Evolutionary conservation across 2,113 vertebrate genomes (phyloP).

Genomic region (Synchiropus splendidus): DNA sequence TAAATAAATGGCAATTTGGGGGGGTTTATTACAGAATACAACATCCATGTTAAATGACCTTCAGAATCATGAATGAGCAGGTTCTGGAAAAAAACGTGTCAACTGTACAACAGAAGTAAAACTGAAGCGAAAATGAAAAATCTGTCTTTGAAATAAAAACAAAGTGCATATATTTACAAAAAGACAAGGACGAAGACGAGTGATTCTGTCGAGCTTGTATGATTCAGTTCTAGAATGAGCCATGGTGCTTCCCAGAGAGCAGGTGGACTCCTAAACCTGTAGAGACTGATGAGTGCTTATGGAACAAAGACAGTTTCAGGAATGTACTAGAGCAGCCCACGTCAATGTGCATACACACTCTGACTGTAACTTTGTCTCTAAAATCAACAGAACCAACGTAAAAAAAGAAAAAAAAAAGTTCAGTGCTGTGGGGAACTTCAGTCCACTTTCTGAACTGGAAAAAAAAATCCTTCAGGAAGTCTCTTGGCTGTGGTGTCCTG

Average conservation of each 20-base stretch:
- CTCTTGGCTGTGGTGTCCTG: constrained; percentile 31
- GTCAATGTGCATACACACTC: constrained; percentile 9
- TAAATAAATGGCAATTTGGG: constrained; percentile 39
- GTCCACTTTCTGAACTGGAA: constrained; percentile 56
- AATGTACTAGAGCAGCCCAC: constrained; percentile 69
- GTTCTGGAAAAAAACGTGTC: constrained; percentile 35
- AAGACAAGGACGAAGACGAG: constrained; percentile 35
- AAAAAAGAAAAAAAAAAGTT: constrained; percentile 16
- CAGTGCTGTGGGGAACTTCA: constrained; percentile 33
- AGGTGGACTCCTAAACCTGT: constrained; percentile 22
- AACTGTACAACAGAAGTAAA: constrained; percentile 52
- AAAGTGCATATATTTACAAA: constrained; percentile 57
- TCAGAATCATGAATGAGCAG: constrained; percentile 36
- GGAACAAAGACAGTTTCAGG: constrained; percentile 62
- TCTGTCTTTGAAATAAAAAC: constrained; percentile 44
- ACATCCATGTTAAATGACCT: constrained; percentile 34
- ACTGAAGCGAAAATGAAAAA: constrained; percentile 24
- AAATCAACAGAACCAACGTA: constrained; percentile 2
- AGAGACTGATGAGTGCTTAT: constrained; percentile 30
- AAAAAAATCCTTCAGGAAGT: constrained; percentile 25
- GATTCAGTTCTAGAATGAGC: constrained; percentile 39
- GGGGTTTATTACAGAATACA: constrained; percentile 38
- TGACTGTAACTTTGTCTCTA: constrained; percentile 16
- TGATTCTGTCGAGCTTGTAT: constrained; percentile 25
- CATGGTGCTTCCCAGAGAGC: constrained; percentile 28